Percentiles rank a stretch among this genome's conserved stretches.
phyloP scores from a whole-genome alignment of 1,140 invertebrate species.

The Bicyclus anynana region DNA sequence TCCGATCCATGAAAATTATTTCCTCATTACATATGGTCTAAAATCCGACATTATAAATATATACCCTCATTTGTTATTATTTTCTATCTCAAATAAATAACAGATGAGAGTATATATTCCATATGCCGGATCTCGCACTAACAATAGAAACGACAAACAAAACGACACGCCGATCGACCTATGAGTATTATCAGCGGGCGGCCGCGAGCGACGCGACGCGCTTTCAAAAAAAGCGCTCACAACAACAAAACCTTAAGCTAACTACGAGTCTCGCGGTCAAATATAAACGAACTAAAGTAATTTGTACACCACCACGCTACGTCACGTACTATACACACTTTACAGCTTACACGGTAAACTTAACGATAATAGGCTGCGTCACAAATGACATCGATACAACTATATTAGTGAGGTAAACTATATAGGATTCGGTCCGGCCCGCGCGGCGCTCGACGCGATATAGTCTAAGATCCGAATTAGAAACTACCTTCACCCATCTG shows the following conservation, averaged over 20 bases:
- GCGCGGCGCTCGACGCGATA: not conserved
- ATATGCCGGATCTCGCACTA: too few species aligned
- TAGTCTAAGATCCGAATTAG: too few species aligned
- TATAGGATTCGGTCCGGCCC: conserved; percentile 48
- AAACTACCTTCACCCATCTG: too few species aligned
- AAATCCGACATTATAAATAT: too few species aligned
- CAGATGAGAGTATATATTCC: too few species aligned
- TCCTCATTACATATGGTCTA: conserved; percentile 30
- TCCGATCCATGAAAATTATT: conserved; percentile 35
- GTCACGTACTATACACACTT: conserved; percentile 57
- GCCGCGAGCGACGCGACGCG: conserved; percentile 19
- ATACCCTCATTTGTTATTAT: too few species aligned
- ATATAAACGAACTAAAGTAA: conserved; percentile 53
- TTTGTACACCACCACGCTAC: conserved; percentile 63
- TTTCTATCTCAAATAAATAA: too few species aligned
- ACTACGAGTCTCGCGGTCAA: conserved; percentile 34
- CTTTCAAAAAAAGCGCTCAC: conserved; percentile 38
- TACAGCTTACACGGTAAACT: conserved; percentile 68
- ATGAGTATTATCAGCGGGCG: conserved; percentile 59
- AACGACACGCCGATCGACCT: conserved; percentile 26
- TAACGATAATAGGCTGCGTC: conserved; percentile 74
- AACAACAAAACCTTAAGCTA: conserved; percentile 34
- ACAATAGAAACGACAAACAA: conserved; percentile 22
- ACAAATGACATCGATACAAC: conserved; percentile 67
- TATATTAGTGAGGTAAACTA: conserved; percentile 73